Conservation (phyloP, 2,888 invertebrate genomes). For the Drepana falcataria region DNA sequence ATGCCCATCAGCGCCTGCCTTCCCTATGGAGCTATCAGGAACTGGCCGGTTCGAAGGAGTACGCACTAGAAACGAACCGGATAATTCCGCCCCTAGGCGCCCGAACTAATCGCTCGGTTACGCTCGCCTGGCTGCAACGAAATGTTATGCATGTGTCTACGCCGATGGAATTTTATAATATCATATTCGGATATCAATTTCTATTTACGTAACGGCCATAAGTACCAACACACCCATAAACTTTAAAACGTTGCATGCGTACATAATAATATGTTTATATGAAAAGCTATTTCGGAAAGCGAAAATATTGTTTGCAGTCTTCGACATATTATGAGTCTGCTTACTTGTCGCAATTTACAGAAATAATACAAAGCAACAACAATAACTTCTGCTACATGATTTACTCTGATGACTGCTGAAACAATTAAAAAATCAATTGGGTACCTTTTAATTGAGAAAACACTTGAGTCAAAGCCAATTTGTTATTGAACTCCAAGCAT, state of each 20-base stretch:
- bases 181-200: background rate
- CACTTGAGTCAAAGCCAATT: slow-evolving; percentile 26
- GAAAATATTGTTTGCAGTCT: too few relatives aligned
- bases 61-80: slow-evolving; percentile 45
- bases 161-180: background rate
- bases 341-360: too few relatives aligned
- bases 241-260: too few relatives aligned
- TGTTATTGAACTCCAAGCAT: slow-evolving; percentile 17
- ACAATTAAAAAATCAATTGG: slow-evolving; percentile 26
- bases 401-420: background rate
- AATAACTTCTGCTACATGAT: too few relatives aligned
- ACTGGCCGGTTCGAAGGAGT: slow-evolving; percentile 55
- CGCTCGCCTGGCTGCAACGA: background rate
- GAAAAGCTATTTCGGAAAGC: too few relatives aligned
- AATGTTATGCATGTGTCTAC: background rate
- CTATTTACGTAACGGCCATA: background rate
- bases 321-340: too few relatives aligned
- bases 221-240: too few relatives aligned
- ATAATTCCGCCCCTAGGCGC: slow-evolving; percentile 41
- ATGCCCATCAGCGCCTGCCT: slow-evolving; percentile 21
- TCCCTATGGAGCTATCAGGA: slow-evolving; percentile 38
- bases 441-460: slow-evolving; percentile 46
- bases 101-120: slow-evolving; percentile 31
- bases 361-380: too few relatives aligned
- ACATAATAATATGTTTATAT: too few relatives aligned